phyloP scores from a whole-genome alignment of 92 coral and sea anemone genomes.

The Virgularia gustaviana region DNA sequence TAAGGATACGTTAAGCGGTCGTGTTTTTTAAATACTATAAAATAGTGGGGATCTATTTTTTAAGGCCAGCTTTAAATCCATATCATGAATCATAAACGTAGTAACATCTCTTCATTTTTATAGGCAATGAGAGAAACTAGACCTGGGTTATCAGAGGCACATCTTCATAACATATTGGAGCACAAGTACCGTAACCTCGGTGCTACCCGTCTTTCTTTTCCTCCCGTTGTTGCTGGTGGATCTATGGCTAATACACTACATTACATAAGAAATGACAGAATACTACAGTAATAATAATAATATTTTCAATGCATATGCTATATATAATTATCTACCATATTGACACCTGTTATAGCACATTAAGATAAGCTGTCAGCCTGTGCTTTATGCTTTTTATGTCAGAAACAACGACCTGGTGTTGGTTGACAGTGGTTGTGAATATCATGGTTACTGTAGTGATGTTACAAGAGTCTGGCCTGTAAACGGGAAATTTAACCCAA shows the following conservation, averaged over 20 bases:
- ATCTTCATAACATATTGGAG: slow-evolving; percentile 70
- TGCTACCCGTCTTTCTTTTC: slow-evolving; percentile 83
- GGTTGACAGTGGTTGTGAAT: slow-evolving; percentile 95
- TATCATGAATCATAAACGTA: neutral
- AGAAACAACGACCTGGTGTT: slow-evolving; percentile 85
- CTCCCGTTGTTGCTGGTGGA: slow-evolving; percentile 98
- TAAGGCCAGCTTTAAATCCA: neutral
- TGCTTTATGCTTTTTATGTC: neutral
- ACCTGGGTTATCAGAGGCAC: slow-evolving; percentile 86
- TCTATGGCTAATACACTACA: slow-evolving; percentile 86
- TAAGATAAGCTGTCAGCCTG: neutral
- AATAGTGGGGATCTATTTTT: neutral
- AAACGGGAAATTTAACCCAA: slow-evolving; percentile 68
- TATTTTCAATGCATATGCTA: neutral
- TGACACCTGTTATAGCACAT: no score
- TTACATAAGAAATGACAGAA: slow-evolving; percentile 77
- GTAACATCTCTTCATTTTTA: neutral
- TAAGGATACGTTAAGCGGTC: no score
- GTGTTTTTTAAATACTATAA: neutral
- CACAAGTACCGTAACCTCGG: slow-evolving; percentile 82
- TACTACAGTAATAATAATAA: slow-evolving; percentile 61
- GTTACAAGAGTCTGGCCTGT: slow-evolving; percentile 97
- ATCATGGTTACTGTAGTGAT: slow-evolving; percentile 94
- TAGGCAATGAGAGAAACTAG: slow-evolving; percentile 76
- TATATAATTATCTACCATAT: no score